These are phyloP conservation scores for Loris lydekkerianus DNA, from an alignment of 2,797 vertebrate genomes.

Conservation along the genomic window DNA sequence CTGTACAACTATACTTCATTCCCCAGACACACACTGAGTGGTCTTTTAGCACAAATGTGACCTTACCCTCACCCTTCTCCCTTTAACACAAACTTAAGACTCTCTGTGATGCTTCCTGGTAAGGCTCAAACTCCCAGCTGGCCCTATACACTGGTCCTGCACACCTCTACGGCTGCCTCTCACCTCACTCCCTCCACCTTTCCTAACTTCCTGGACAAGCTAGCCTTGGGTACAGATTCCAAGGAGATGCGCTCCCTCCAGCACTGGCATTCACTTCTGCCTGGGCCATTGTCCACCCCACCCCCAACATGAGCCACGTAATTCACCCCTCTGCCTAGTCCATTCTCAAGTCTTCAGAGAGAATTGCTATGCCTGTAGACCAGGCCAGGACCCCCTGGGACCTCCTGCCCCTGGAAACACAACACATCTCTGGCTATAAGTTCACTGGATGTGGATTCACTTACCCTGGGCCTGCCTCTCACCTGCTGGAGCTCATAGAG, in stretches of 20 bases:
- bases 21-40: background rate
- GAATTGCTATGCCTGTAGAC: background rate
- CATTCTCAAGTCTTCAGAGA: background rate
- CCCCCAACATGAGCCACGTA: background rate
- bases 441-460: background rate
- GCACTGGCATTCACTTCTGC: background rate
- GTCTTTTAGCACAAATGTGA: background rate
- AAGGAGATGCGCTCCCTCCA: background rate
- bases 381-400: background rate
- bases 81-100: background rate
- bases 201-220: background rate
- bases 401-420: background rate
- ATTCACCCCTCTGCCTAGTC: background rate
- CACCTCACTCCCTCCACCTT: background rate
- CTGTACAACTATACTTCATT: background rate
- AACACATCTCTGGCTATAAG: background rate
- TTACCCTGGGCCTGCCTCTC: background rate
- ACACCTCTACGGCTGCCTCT: background rate
- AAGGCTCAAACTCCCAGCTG: background rate
- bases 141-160: background rate
- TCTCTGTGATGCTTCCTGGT: background rate
- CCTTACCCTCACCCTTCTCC: background rate
- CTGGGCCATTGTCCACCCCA: background rate
- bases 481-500: background rate
- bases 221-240: background rate